phyloP scores from a whole-genome alignment of 1,140 invertebrate genomes.

The Drosophila kikkawai region DNA sequence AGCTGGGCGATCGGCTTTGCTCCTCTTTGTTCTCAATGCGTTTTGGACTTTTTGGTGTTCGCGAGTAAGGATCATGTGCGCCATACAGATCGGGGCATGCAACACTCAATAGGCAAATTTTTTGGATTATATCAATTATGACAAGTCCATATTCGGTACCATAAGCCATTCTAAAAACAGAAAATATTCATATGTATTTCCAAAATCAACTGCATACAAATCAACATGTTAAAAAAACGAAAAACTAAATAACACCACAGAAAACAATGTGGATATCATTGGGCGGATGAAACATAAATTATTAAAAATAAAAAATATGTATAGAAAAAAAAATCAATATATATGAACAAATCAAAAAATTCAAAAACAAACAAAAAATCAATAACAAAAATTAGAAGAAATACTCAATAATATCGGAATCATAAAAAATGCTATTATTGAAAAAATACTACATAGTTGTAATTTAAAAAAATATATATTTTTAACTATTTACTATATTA shows the following conservation, averaged over 20 bases:
- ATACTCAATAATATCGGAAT: constrained; percentile 5
- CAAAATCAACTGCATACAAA: constrained; percentile 73
- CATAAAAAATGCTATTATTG: not conserved
- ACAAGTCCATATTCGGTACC: constrained; percentile 97
- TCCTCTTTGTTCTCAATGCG: constrained; percentile 88
- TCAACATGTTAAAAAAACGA: constrained; percentile 35
- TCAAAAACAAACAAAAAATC: not conserved
- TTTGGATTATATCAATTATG: constrained; percentile 97
- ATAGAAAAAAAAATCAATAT: not conserved
- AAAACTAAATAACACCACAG: constrained; percentile 3
- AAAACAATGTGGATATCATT: constrained; percentile 6
- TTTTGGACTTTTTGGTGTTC: constrained; percentile 93
- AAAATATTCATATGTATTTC: constrained; percentile 69
- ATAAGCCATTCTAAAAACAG: constrained; percentile 93
- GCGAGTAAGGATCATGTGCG: constrained; percentile 93
- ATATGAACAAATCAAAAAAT: not conserved
- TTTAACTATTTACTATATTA: constrained; percentile 20
- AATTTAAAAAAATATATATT: not conserved
- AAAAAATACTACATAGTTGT: constrained; percentile 18
- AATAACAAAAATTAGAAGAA: constrained; percentile 1
- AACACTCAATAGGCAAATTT: constrained; percentile 94
- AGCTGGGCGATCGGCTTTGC: constrained; percentile 93
- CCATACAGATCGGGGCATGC: constrained; percentile 95
- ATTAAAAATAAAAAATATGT: not conserved
- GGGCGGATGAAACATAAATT: constrained; percentile 6